Evolutionary conservation across 2,797 vertebrate species (phyloP), one percentile per base, ranked within the genome.

Genomic region (Crypturellus tataupa): DNA sequence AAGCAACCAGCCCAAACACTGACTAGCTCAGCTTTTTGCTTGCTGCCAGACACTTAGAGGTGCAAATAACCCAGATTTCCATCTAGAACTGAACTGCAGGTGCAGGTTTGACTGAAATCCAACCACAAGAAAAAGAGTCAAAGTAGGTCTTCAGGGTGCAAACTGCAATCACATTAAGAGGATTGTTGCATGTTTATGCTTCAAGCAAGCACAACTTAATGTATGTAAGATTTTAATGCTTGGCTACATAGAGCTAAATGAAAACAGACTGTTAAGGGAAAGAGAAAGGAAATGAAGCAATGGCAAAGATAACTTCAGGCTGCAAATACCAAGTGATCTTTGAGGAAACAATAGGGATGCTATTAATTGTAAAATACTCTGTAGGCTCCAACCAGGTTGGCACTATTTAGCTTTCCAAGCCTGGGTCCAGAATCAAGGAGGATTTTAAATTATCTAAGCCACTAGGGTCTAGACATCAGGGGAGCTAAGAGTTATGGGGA

Each of bases 241-340:
- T 87, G 88, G 79, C 71, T 40, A 89, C 75, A 87, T 58, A 94
- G 88, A 95, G 88, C 94, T 90, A 91, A 94, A 95, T 73, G 70
- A 93, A 91, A 95, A 89, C 90, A 89, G 40, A 25, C 86, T 93
- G 81, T 82, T 60, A 82, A 68, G 47, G 47, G 60, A 89, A 96
- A 90, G 47, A 95, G 93, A 94, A 40, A 93, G 89, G 93, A 95
- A 95, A 90, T 80, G 39, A 91, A 95, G 93, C 94, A 95, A 94
- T 85, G 60, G 60, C 64, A 93, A 95, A 90, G 92, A 93, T 92
- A 92, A 75, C 33, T 82, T 95, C 73, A 77, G 92, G 59, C 92
- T 96, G 94, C 94, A 92, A 94, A 95, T 90, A 90, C 53, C 56
- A 89, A 90, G 44, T 33, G 27, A 39, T 70, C 79, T 94, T 93